Evolutionary conservation across 2,797 vertebrate genomes (phyloP).

Genomic region (Gymnoscopelus microlampas): DNA sequence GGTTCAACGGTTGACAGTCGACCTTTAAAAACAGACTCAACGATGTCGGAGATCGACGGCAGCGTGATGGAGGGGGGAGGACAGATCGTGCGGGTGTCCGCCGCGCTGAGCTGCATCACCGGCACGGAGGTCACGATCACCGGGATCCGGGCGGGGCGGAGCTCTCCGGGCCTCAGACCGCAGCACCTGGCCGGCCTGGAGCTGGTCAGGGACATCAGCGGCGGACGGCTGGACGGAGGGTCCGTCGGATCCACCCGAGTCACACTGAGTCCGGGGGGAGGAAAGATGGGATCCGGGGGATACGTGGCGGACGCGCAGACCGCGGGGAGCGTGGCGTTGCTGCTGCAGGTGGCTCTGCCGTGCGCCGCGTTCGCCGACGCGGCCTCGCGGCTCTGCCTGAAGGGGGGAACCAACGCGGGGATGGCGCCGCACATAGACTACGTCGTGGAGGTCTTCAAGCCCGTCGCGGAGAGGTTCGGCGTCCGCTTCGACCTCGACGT

Average conservation of each 20-base stretch:
- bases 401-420: slow-evolving; percentile 96
- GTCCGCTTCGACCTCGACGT: slow-evolving; percentile 91
- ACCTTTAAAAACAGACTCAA: slow-evolving; percentile 65
- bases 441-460: slow-evolving; percentile 94
- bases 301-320: slow-evolving; percentile 92
- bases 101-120: slow-evolving; percentile 90
- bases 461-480: slow-evolving; percentile 91
- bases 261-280: slow-evolving; percentile 81
- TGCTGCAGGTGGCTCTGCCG: slow-evolving; percentile 93
- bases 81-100: slow-evolving; percentile 91
- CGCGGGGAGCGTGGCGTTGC: slow-evolving; percentile 95
- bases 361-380: slow-evolving; percentile 89
- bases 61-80: slow-evolving; percentile 97
- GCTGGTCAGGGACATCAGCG: slow-evolving; percentile 90
- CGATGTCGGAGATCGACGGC: slow-evolving; percentile 86
- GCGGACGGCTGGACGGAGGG: slow-evolving; percentile 88
- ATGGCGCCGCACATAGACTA: slow-evolving; percentile 99
- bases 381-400: slow-evolving; percentile 88
- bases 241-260: slow-evolving; percentile 92
- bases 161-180: slow-evolving; percentile 92
- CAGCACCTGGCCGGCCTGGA: slow-evolving; percentile 95
- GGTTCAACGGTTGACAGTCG: too few relatives aligned
- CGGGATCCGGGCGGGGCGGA: slow-evolving; percentile 93
- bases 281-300: slow-evolving; percentile 88
- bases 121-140: slow-evolving; percentile 85